Conservation (phyloP, 2,888 invertebrate genomes). For the Synergus gifuensis region DNA sequence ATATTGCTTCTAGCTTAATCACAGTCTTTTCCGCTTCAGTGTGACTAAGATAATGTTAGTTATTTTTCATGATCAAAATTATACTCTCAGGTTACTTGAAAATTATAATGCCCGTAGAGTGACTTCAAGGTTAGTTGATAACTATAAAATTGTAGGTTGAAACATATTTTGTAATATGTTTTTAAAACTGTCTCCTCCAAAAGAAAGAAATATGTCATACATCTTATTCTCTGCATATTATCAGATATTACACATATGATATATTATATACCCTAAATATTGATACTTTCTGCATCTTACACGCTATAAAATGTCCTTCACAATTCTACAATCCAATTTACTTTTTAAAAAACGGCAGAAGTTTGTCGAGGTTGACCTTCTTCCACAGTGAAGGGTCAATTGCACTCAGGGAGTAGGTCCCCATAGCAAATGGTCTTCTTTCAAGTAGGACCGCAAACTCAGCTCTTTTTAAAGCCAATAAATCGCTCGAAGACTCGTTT, state of each 20-base stretch:
- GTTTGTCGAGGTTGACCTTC: conserved; percentile 22
- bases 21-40: neutral
- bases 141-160: conserved; percentile 4
- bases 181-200: neutral
- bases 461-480: conserved; percentile 41
- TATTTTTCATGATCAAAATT: neutral
- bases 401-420: conserved; percentile 21
- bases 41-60: neutral
- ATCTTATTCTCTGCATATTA: too few relatives aligned
- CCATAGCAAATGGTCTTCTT: conserved; percentile 41
- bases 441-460: conserved; percentile 40
- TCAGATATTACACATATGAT: too few relatives aligned
- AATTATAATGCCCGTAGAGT: neutral
- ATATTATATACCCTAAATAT: too few relatives aligned
- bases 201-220: neutral
- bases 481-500: conserved; percentile 35
- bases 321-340: conserved; percentile 21
- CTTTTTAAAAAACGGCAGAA: conserved; percentile 10
- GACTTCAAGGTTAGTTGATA: conserved; percentile 26
- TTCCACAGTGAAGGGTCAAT: conserved; percentile 38
- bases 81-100: neutral
- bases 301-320: too few relatives aligned
- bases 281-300: too few relatives aligned
- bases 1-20: neutral
- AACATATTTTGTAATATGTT: neutral